Evolutionary conservation across 92 coral and sea anemone species (phyloP).

Genomic region (Porites cylindrica): DNA sequence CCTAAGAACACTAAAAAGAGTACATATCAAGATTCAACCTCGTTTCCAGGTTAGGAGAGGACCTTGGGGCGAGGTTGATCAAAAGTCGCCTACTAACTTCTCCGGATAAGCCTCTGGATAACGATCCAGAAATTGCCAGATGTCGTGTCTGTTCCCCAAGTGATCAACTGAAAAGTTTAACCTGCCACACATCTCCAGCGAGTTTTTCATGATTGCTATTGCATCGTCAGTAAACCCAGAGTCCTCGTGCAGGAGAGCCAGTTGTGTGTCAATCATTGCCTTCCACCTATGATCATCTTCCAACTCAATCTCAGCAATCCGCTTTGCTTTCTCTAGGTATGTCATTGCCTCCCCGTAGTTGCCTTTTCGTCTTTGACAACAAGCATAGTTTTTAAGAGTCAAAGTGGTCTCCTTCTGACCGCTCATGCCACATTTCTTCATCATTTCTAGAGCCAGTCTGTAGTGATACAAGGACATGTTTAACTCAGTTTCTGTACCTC

Average conservation of each 20-base stretch:
- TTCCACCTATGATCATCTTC: slow-evolving; percentile 34
- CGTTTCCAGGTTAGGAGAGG: background rate
- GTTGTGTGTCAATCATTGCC: slow-evolving; percentile 27
- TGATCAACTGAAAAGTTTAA: background rate
- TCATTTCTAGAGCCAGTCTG: background rate
- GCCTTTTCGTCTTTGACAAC: slow-evolving; percentile 3
- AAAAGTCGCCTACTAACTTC: too few relatives aligned
- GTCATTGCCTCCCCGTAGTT: background rate
- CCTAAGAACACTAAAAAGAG: too few relatives aligned
- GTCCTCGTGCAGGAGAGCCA: slow-evolving; percentile 19
- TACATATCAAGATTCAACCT: too few relatives aligned
- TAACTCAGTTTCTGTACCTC: background rate
- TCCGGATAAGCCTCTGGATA: background rate
- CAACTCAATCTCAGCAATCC: slow-evolving; percentile 11
- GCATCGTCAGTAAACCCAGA: slow-evolving; percentile 1
- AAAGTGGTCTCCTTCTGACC: slow-evolving; percentile 27
- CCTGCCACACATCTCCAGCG: slow-evolving; percentile 1
- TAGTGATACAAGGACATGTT: slow-evolving; percentile 11
- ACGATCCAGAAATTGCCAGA: background rate
- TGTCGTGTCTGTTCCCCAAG: slow-evolving; percentile 14
- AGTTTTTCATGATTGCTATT: slow-evolving; percentile 10
- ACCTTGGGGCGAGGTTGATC: background rate
- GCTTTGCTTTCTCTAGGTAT: slow-evolving; percentile 3
- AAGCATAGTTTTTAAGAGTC: slow-evolving; percentile 11
- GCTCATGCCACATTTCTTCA: slow-evolving; percentile 17